These are phyloP conservation scores for Zaprionus nigranus DNA, from an alignment of 1,140 invertebrate genomes.

Conservation along the genomic window DNA sequence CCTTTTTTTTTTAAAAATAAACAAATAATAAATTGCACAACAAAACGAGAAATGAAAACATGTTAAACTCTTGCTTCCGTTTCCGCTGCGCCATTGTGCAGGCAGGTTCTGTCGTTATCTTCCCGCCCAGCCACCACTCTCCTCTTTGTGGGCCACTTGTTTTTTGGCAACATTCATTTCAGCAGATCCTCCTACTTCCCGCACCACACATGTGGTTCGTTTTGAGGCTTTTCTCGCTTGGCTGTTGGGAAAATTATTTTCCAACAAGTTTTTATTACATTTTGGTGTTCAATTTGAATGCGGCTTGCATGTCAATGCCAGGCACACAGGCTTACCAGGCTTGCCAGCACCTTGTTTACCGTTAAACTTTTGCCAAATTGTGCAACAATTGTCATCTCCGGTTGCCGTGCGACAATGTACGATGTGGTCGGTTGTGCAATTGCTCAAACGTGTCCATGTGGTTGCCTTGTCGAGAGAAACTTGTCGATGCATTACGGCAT, in stretches of 20 bases:
- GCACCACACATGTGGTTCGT: conserved; percentile 9
- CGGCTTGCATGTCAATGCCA: conserved; percentile 33
- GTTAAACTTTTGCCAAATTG: conserved; percentile 16
- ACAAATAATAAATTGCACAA: conserved; percentile 42
- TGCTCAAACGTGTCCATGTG: not conserved
- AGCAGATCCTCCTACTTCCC: not conserved
- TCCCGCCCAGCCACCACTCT: conserved; percentile 1
- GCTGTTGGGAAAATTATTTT: conserved; percentile 36
- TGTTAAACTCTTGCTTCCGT: conserved; percentile 80
- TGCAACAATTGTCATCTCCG: conserved; percentile 26
- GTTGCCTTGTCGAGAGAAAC: not conserved
- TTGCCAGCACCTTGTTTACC: conserved; percentile 17
- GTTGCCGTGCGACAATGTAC: conserved; percentile 19
- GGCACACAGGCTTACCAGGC: not conserved
- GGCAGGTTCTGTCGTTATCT: conserved; percentile 54
- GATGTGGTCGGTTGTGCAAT: conserved; percentile 10
- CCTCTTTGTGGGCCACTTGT: not conserved
- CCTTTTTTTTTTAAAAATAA: conserved; percentile 23
- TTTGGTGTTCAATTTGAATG: conserved; percentile 44
- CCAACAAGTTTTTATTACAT: conserved; percentile 44
- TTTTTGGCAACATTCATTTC: conserved; percentile 32
- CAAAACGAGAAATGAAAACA: conserved; percentile 24
- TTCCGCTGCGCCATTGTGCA: conserved; percentile 83
- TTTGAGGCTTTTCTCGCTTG: conserved; percentile 14
- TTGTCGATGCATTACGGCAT: not conserved